Evolutionary conservation across 2,888 invertebrate species (phyloP).

Genomic region (Drosophila seclusa): DNA sequence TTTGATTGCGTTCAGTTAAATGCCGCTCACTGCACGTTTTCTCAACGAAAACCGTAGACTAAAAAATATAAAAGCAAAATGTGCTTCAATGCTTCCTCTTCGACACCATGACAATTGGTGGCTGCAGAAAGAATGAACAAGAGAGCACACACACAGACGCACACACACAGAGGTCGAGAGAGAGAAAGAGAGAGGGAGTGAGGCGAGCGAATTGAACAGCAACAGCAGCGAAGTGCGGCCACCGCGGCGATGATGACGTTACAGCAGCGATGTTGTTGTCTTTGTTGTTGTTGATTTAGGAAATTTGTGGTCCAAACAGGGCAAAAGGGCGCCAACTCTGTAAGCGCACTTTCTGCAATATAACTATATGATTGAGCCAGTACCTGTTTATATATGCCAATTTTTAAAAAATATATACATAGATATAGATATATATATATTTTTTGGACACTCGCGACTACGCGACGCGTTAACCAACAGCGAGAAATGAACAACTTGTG

Average conservation of each 20-base stretch:
- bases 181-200: conserved; percentile 38
- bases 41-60: conserved; percentile 41
- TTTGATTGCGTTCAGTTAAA: conserved; percentile 48
- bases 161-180: conserved; percentile 17
- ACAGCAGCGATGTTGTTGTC: conserved; percentile 34
- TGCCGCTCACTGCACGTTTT: conserved; percentile 34
- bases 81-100: conserved; percentile 73
- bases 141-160: conserved; percentile 14
- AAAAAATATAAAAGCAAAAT: conserved; percentile 63
- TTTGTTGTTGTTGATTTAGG: conserved; percentile 23
- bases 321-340: conserved; percentile 38
- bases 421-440: background rate
- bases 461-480: conserved; percentile 43
- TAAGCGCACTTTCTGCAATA: conserved; percentile 11
- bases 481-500: conserved; percentile 60
- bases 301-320: conserved; percentile 7
- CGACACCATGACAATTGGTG: conserved; percentile 72
- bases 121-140: conserved; percentile 77
- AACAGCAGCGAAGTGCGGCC: conserved; percentile 68
- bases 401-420: background rate
- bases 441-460: conserved; percentile 42
- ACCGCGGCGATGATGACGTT: conserved; percentile 60
- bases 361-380: conserved; percentile 8
- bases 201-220: conserved; percentile 76
- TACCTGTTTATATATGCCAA: conserved; percentile 20